Percentiles rank a stretch among this genome's conserved stretches.
Conservation (phyloP, 2,888 invertebrate genomes). For the Heliconius hortense region DNA sequence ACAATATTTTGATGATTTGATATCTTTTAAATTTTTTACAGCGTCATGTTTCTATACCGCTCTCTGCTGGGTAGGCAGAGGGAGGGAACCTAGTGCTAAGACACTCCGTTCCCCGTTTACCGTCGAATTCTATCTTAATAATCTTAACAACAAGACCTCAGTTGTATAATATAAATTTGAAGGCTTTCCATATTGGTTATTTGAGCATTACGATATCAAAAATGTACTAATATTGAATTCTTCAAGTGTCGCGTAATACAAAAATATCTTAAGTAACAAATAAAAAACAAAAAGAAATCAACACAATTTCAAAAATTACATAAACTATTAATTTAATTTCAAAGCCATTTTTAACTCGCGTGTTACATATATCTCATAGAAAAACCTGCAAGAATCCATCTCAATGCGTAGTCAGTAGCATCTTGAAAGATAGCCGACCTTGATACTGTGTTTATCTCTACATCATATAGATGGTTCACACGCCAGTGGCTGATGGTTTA, state of each 20-base stretch:
- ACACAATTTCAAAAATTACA: not conserved
- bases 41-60: no score
- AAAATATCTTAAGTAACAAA: not conserved
- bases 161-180: no score
- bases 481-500: conserved; percentile 52
- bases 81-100: no score
- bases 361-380: not conserved
- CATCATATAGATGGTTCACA: conserved; percentile 50
- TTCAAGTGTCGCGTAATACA: no score
- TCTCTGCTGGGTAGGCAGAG: no score
- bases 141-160: not conserved
- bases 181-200: no score
- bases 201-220: not conserved
- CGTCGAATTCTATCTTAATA: no score
- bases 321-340: not conserved
- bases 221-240: no score
- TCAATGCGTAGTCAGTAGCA: conserved; percentile 30
- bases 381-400: not conserved
- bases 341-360: not conserved
- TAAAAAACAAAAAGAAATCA: not conserved
- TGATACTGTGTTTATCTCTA: conserved; percentile 44
- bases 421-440: conserved; percentile 43
- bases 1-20: not conserved
- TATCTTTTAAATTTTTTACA: no score
- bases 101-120: no score